Percentiles rank a stretch among this genome's conserved stretches.
These are phyloP conservation scores for Thera britannica DNA, from an alignment of 2,888 invertebrate genomes.

Conservation along the genomic window DNA sequence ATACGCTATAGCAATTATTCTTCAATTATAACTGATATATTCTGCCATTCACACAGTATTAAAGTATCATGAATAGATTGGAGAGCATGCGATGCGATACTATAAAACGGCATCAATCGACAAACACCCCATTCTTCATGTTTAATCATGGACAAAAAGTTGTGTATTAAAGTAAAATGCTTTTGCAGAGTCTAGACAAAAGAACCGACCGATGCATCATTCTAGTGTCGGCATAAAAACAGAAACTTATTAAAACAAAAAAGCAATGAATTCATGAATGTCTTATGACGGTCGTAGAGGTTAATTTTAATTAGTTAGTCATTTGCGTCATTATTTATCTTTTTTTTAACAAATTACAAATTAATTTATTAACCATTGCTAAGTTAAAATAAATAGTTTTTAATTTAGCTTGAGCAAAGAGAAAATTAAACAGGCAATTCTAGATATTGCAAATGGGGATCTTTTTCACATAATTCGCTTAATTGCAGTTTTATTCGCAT, in stretches of 20 bases:
- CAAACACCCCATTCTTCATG: slow-evolving; percentile 48
- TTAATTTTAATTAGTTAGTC: slow-evolving; percentile 45
- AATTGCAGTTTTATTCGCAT: slow-evolving; percentile 1
- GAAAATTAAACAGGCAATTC: slow-evolving; percentile 6
- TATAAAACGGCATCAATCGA: slow-evolving; percentile 48
- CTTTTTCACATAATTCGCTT: slow-evolving; percentile 9
- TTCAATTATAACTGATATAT: slow-evolving; percentile 57
- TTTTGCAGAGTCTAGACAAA: slow-evolving; percentile 10
- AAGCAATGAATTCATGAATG: slow-evolving; percentile 39
- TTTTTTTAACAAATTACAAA: slow-evolving; percentile 4
- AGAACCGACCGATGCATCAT: slow-evolving; percentile 39
- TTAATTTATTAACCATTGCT: slow-evolving; percentile 9
- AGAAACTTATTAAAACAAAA: slow-evolving; percentile 13
- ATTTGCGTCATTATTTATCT: slow-evolving; percentile 14
- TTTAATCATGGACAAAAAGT: slow-evolving; percentile 50
- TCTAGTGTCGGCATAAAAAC: slow-evolving; percentile 43
- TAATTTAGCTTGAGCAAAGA: neutral
- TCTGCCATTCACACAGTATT: slow-evolving; percentile 50
- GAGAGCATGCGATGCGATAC: slow-evolving; percentile 51
- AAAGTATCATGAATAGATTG: slow-evolving; percentile 46
- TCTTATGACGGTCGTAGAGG: slow-evolving; percentile 70
- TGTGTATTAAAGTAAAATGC: slow-evolving; percentile 8
- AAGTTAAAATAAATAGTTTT: neutral
- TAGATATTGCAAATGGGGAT: neutral
- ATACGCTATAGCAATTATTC: slow-evolving; percentile 50